Evolutionary conservation across 1,140 invertebrate genomes (phyloP).

Genomic region (Cepaea nemoralis): DNA sequence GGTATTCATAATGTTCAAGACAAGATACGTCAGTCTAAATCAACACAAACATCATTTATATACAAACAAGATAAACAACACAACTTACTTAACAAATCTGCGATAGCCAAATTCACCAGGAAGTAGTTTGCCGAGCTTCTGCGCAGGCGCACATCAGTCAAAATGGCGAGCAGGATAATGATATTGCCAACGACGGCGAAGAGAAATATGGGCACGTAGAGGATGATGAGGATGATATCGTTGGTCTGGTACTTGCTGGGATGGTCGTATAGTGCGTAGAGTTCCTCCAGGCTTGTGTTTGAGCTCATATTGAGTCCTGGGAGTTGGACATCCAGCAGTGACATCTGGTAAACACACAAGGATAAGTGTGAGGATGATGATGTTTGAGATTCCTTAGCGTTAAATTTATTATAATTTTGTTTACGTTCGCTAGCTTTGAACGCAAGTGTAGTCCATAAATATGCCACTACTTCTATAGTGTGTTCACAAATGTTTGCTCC

Average conservation of each 20-base stretch:
- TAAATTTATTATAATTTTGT: too few relatives aligned
- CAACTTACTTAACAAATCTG: slow-evolving; percentile 62
- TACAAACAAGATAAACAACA: too few relatives aligned
- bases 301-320: not conserved
- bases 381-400: too few relatives aligned
- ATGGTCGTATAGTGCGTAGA: not conserved
- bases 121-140: slow-evolving; percentile 60
- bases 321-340: not conserved
- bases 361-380: too few relatives aligned
- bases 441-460: too few relatives aligned
- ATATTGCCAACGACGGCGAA: slow-evolving; percentile 58
- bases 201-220: slow-evolving; percentile 60
- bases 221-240: slow-evolving; percentile 53
- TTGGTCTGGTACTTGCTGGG: not conserved
- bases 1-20: too few relatives aligned
- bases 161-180: slow-evolving; percentile 56
- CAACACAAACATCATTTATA: too few relatives aligned
- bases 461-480: too few relatives aligned
- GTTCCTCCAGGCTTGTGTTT: not conserved
- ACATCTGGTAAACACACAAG: too few relatives aligned
- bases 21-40: too few relatives aligned
- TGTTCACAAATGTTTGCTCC: too few relatives aligned
- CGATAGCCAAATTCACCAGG: slow-evolving; percentile 58
- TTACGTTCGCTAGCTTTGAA: too few relatives aligned
- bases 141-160: slow-evolving; percentile 51